phyloP scores from a whole-genome alignment of 2,888 invertebrate genomes.

The Agonopterix heracliana region DNA sequence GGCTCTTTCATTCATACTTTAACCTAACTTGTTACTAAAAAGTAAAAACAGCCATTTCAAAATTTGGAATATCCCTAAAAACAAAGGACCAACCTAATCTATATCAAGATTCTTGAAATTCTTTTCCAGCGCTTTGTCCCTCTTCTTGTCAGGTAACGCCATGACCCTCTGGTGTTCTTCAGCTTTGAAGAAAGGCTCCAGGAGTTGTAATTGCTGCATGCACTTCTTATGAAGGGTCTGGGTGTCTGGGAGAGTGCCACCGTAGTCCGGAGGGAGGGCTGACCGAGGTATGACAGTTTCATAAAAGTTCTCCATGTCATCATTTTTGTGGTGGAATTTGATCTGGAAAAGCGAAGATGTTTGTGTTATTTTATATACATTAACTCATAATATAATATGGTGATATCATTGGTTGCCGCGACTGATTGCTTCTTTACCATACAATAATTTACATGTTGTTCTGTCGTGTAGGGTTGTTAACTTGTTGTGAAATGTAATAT shows the following conservation, averaged over 20 bases:
- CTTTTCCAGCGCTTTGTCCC: constrained; percentile 78
- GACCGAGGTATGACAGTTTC: constrained; percentile 72
- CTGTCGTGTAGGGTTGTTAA: too few relatives aligned
- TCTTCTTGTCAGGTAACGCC: constrained; percentile 58
- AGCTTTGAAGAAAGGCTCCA: constrained; percentile 55
- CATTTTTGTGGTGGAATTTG: constrained; percentile 75
- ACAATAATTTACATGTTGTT: too few relatives aligned
- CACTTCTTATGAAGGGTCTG: constrained; percentile 61
- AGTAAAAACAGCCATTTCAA: neutral
- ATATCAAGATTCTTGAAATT: constrained; percentile 83
- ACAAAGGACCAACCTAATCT: constrained; percentile 59
- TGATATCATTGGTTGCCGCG: too few relatives aligned
- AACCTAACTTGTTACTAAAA: too few relatives aligned
- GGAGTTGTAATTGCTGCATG: constrained; percentile 43
- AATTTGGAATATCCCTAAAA: neutral
- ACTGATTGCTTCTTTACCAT: neutral
- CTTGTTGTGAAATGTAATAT: too few relatives aligned
- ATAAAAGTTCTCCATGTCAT: constrained; percentile 74
- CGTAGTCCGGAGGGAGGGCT: constrained; percentile 77
- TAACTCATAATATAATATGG: too few relatives aligned
- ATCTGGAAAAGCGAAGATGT: constrained; percentile 54
- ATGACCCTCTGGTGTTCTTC: constrained; percentile 60
- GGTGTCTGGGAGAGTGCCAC: constrained; percentile 74
- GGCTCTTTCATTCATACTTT: too few relatives aligned
- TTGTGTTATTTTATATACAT: neutral